These are phyloP conservation scores for Nephila pilipes DNA, from an alignment of 1,140 invertebrate species.

Conservation along the genomic window DNA sequence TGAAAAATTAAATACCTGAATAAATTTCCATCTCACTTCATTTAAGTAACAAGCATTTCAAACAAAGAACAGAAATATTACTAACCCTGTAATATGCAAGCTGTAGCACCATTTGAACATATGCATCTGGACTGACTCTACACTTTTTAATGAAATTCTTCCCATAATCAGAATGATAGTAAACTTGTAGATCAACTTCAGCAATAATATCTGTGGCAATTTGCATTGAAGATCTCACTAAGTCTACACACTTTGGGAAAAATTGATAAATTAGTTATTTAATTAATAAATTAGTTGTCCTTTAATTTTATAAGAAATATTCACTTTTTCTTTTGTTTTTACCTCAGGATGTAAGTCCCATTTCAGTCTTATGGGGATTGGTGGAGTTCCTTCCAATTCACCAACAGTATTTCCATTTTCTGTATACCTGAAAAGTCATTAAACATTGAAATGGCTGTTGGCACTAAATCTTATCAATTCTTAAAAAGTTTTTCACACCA, in stretches of 20 bases:
- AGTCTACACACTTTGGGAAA: constrained; percentile 82
- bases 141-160: constrained; percentile 98
- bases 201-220: constrained; percentile 84
- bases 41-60: too few relatives aligned
- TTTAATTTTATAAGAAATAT: background rate
- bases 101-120: constrained; percentile 97
- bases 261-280: background rate
- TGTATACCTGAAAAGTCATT: constrained; percentile 75
- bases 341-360: constrained; percentile 88
- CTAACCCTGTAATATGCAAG: constrained; percentile 92
- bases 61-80: constrained; percentile 1
- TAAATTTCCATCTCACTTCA: too few relatives aligned
- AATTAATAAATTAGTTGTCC: background rate
- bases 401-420: constrained; percentile 81
- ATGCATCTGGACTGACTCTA: constrained; percentile 95
- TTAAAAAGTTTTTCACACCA: too few relatives aligned
- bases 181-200: constrained; percentile 93
- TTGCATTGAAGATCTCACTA: constrained; percentile 84
- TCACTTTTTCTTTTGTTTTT: background rate
- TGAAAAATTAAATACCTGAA: too few relatives aligned
- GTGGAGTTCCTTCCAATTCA: constrained; percentile 87
- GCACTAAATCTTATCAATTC: too few relatives aligned
- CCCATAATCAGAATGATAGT: constrained; percentile 92
- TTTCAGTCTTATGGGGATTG: constrained; percentile 90
- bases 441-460: too few relatives aligned